Base-by-base conservation (phyloP, 2,797 vertebrate genomes). In the Karalla daura region DNA sequence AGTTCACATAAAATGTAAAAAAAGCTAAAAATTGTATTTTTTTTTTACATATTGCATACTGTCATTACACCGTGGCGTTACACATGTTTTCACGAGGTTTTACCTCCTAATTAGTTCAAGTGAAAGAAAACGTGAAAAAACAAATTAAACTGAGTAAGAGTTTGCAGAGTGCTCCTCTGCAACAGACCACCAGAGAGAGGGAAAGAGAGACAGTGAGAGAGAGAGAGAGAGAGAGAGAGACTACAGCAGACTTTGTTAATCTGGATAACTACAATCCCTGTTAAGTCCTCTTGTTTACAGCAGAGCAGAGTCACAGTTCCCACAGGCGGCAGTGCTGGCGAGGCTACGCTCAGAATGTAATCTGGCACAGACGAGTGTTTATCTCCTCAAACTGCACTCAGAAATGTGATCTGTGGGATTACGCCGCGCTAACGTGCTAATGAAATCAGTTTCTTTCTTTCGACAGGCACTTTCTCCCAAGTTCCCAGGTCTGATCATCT, bases 241-340 rank as follows among this genome's bases (percentile, higher is more conserved):
- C 51, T 44, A 17, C 63, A 49, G 61, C 59, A 32, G 40, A 62
- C 1, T 10, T 23, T 21, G 60, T 52, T 85, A 81, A 87, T 87
- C 80, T 86, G 85, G 76, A 86, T 83, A 20, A 75, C 49, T 55
- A 27, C 70, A 77, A 89, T 89, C 83, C 81, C 63, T 39, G 69
- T 76, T 74, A 78, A 78, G 49, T 83, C 79, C 55, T 69, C 65
- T 69, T 81, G 83, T 83, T 59, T 81, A 76, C 78, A 81, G 80
- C 56, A 74, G 70, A 63, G 70, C 53, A 7, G 70, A 66, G 56
- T 64, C 68, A 17, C 58, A 32, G 67, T 37, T 77, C 71, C 74
- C 70, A 70, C 14, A 37, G 70, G 53, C 76, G 52, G 72, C 74
- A 25, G 70, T 9, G 65, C 28, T 80, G 70, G 58, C 73, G 71